A percentile compares a stretch with the other conserved stretches of the same genome.
phyloP scores from a whole-genome alignment of 2,113 vertebrate genomes.

The Monopterus albus region DNA sequence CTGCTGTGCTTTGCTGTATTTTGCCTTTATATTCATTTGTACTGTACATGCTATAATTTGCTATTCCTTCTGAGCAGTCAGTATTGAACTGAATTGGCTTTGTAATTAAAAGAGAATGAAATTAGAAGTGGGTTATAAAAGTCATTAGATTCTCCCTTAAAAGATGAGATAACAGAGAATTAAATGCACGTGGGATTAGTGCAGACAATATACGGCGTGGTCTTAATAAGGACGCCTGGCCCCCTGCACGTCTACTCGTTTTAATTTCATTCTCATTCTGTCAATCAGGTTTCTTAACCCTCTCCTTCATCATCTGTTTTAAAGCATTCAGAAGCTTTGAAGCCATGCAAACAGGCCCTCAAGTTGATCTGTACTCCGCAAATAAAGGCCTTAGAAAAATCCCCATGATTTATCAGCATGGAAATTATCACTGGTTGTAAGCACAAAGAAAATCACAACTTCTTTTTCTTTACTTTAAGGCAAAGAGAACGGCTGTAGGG shows the following conservation, averaged over 20 bases:
- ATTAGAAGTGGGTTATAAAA: constrained; percentile 58
- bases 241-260: constrained; percentile 58
- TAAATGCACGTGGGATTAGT: constrained; percentile 60
- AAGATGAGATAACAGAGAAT: constrained; percentile 45
- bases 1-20: constrained; percentile 61
- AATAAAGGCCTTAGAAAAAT: constrained; percentile 44
- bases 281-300: constrained; percentile 73
- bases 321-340: constrained; percentile 71
- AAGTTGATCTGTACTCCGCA: constrained; percentile 59
- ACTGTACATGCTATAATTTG: constrained; percentile 69
- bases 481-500: background rate
- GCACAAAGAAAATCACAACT: constrained; percentile 33
- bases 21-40: constrained; percentile 65
- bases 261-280: constrained; percentile 73
- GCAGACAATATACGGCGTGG: constrained; percentile 32
- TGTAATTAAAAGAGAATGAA: constrained; percentile 66
- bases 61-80: constrained; percentile 64
- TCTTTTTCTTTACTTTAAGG: background rate
- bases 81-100: constrained; percentile 56
- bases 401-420: constrained; percentile 52
- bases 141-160: constrained; percentile 41
- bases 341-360: constrained; percentile 48
- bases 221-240: constrained; percentile 71
- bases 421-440: constrained; percentile 25
- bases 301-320: constrained; percentile 64